A percentile compares a stretch with the other conserved stretches of the same genome.
Conservation (phyloP, 30 jellyfish, hydroid and myxozoan genomes). For the Mastigias papua region DNA sequence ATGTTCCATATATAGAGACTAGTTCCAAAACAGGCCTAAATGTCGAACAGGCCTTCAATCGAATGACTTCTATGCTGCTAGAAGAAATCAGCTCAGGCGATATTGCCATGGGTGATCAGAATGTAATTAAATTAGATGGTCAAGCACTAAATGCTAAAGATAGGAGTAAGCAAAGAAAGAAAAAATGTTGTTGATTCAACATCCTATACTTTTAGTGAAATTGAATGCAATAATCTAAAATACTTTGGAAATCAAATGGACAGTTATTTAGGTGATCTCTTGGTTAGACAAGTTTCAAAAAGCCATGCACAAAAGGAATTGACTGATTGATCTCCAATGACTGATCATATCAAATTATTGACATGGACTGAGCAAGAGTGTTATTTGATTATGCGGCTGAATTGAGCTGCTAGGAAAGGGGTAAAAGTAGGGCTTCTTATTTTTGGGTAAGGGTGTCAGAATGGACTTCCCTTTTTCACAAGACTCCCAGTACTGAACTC, state of each 20-base stretch:
- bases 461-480: no score
- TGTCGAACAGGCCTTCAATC: slow-evolving; percentile 93
- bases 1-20: slow-evolving; percentile 85
- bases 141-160: slow-evolving; percentile 12
- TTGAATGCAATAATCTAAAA: not conserved
- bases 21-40: slow-evolving; percentile 97
- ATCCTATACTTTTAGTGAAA: not conserved
- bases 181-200: slow-evolving; percentile 57
- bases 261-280: no score
- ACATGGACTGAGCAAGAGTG: no score
- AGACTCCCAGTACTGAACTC: no score
- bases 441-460: no score
- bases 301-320: no score
- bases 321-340: no score
- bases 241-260: not conserved
- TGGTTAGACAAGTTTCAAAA: no score
- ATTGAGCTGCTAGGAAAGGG: no score
- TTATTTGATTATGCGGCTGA: no score
- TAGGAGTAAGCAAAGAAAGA: slow-evolving; percentile 31
- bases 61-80: slow-evolving; percentile 82
- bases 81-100: slow-evolving; percentile 82
- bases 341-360: no score
- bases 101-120: slow-evolving; percentile 32
- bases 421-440: no score
- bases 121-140: slow-evolving; percentile 63